A percentile compares a stretch with the other conserved stretches of the same genome.
Conservation (phyloP, 2,888 invertebrate genomes). For the Tricholauxania praeusta region DNA sequence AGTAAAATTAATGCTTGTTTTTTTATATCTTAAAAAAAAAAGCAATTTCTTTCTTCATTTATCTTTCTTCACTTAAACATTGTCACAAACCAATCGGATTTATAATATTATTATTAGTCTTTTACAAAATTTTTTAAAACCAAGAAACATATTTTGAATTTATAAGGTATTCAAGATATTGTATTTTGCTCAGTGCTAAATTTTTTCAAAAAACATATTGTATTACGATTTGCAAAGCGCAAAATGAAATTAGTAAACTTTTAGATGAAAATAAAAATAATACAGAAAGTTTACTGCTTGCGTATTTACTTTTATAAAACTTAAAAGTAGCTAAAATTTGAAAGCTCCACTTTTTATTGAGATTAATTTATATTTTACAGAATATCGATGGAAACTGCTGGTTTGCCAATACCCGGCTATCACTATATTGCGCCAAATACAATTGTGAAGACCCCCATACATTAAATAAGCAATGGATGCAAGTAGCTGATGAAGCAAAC, state of each 20-base stretch:
- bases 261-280: neutral
- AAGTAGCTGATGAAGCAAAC: neutral
- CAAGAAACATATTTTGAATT: slow-evolving; percentile 8
- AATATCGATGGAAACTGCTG: slow-evolving; percentile 96
- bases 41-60: neutral
- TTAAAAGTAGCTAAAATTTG: neutral
- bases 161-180: slow-evolving; percentile 16
- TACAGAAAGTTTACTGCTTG: slow-evolving; percentile 15
- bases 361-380: slow-evolving; percentile 70
- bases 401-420: slow-evolving; percentile 90
- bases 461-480: slow-evolving; percentile 70
- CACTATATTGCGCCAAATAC: slow-evolving; percentile 94
- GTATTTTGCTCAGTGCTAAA: slow-evolving; percentile 14
- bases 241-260: neutral
- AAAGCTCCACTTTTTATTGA: slow-evolving; percentile 26
- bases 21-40: neutral
- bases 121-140: slow-evolving; percentile 9
- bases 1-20: neutral
- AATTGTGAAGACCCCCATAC: slow-evolving; percentile 92
- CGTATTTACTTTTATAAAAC: slow-evolving; percentile 35
- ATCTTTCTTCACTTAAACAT: slow-evolving; percentile 23
- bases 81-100: slow-evolving; percentile 31
- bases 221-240: slow-evolving; percentile 9
- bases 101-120: slow-evolving; percentile 16
- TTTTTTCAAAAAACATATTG: too few relatives aligned